phyloP scores from a whole-genome alignment of 2,888 invertebrate genomes.

The Drosophila subquinaria region DNA sequence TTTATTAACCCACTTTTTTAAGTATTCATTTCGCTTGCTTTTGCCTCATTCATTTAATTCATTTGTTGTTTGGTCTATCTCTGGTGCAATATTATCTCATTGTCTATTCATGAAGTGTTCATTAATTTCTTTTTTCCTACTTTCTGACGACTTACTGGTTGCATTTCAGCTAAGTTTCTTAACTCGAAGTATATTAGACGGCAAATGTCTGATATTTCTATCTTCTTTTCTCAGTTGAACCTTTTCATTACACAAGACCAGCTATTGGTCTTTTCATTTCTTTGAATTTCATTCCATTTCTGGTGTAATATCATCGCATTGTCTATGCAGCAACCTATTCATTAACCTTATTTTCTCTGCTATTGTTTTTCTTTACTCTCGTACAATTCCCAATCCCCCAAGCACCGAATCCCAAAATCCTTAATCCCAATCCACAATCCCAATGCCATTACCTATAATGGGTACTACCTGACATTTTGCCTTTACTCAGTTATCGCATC shows the following conservation, averaged over 20 bases:
- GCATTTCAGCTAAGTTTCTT: conserved; percentile 6
- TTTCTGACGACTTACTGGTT: not conserved
- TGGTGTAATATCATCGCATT: conserved; percentile 42
- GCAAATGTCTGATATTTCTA: not conserved
- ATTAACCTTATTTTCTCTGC: conserved; percentile 48
- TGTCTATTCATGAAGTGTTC: conserved; percentile 22
- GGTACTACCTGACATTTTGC: conserved; percentile 52
- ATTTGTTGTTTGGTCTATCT: conserved; percentile 6
- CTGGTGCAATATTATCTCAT: conserved; percentile 24
- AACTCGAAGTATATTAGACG: conserved; percentile 8
- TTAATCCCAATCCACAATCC: conserved; percentile 18
- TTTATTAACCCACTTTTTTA: conserved; percentile 2
- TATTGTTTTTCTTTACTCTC: conserved; percentile 34
- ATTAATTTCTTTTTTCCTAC: conserved; percentile 20
- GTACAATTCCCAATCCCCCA: not conserved
- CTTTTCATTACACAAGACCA: conserved; percentile 10
- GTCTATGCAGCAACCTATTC: conserved; percentile 53
- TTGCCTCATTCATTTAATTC: conserved; percentile 16
- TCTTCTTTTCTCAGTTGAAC: not conserved
- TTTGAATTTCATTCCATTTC: conserved; percentile 15
- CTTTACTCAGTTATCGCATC: conserved; percentile 61
- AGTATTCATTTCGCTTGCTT: not conserved
- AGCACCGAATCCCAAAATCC: conserved; percentile 1
- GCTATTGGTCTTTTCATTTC: conserved; percentile 1
- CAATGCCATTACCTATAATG: conserved; percentile 43